Base-by-base conservation (phyloP, 2,113 vertebrate genomes). In the Phrynocephalus versicolor region DNA sequence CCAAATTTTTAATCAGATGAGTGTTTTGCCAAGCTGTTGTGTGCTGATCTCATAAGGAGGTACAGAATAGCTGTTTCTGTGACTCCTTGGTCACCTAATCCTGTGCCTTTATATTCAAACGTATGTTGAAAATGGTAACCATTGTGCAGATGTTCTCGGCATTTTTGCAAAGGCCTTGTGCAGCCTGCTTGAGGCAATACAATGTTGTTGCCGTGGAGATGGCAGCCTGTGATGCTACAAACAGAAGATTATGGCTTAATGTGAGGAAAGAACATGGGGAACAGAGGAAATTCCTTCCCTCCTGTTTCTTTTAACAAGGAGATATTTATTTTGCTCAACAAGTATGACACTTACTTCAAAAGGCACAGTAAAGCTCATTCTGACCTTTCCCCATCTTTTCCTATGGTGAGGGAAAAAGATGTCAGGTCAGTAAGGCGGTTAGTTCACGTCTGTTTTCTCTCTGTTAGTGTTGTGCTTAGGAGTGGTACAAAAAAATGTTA, bases 131-230 rank as follows among this genome's bases (percentile, higher is more conserved):
- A 84, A 88, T 84, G 76, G 70, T 74, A 83, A 74, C 62, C 41
- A 67, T 71, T 27, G 75, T 64, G 60, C 80, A 87, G 60, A 67
- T 67, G 67, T 79, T 83, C 82, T 74, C 18, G 6, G 13, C 71
- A 57, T 75, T 58, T 60, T 72, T 88, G 77, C n/a, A 25, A 67
- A 80, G 70, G 65, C 57, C 74, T 85, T 65, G 57, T 18, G 64
- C 73, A 14, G 57, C 57, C 30, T 72, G 78, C 69, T 74, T 4
- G 45, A 84, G 88, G 73, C 39, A 65, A 74, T 60, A 83, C 83
- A n/a, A 75, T 82, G n/a, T 58, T 89, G 83, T 89, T 93, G 86
- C 89, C 90, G 67, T 89, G 89, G 83, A 91, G 86, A 90, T 85
- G 58, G 25, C 85, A 30, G 64, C 64, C 64, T 10, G 0, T 90